Evolutionary conservation across 2,888 invertebrate genomes (phyloP).

Genomic region (Cephalotes varians): DNA sequence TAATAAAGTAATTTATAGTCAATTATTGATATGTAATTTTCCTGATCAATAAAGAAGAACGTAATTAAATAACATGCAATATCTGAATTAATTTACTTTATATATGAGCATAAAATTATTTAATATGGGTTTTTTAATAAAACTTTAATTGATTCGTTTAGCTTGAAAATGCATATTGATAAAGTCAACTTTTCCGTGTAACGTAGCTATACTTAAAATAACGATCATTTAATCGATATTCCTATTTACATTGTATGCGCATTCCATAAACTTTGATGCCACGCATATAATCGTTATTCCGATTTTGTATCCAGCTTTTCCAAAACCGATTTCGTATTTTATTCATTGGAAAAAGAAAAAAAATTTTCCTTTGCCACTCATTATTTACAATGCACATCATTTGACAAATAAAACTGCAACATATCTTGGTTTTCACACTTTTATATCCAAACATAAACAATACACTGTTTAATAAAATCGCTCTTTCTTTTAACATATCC

Average conservation of each 20-base stretch:
- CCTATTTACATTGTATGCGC: conserved; percentile 13
- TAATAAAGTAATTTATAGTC: conserved; percentile 1
- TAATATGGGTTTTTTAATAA: conserved; percentile 7
- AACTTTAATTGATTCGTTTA: conserved; percentile 20
- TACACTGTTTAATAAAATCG: background rate
- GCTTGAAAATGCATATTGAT: conserved; percentile 25
- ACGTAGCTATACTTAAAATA: conserved; percentile 29
- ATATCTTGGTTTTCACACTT: conserved; percentile 11
- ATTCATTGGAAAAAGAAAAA: background rate
- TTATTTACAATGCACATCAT: background rate
- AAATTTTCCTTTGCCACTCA: background rate
- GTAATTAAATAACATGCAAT: background rate
- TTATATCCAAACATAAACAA: background rate
- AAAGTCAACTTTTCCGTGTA: conserved; percentile 17
- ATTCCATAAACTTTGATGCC: background rate
- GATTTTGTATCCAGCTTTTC: background rate
- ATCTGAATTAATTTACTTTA: background rate
- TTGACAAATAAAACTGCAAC: background rate
- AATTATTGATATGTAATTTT: conserved; percentile 14
- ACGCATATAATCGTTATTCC: conserved; percentile 13
- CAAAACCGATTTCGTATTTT: background rate
- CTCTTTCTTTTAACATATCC: background rate
- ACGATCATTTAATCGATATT: conserved; percentile 36
- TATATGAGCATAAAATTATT: background rate
- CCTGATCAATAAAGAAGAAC: background rate